Evolutionary conservation across 2,888 invertebrate genomes (phyloP).

Genomic region (Achlya flavicornis): DNA sequence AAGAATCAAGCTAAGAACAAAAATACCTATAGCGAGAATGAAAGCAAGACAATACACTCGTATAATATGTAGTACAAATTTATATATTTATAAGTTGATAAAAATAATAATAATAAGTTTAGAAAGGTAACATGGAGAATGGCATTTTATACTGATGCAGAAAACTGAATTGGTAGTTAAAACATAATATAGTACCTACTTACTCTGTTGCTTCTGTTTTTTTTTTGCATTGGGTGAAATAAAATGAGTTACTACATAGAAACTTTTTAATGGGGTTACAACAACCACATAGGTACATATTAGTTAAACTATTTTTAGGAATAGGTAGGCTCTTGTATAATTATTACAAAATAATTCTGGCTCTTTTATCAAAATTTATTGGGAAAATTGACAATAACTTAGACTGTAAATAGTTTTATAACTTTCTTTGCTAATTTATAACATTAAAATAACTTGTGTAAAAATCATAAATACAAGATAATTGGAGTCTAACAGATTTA

Average conservation of each 20-base stretch:
- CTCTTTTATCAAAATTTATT: not conserved
- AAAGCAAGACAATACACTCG: not conserved
- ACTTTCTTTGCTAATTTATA: not conserved
- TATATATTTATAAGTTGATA: not conserved
- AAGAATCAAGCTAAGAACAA: not conserved
- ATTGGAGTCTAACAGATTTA: not conserved
- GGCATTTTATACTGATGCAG: not conserved
- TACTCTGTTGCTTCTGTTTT: no score
- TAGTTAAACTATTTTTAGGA: no score
- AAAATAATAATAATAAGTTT: not conserved
- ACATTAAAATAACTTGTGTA: not conserved
- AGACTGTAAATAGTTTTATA: not conserved
- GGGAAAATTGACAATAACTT: not conserved
- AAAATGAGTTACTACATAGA: not conserved
- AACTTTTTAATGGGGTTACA: not conserved
- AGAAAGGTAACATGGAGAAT: not conserved
- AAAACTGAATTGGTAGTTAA: not conserved
- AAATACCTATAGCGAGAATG: not conserved
- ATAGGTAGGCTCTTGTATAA: no score
- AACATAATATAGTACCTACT: no score
- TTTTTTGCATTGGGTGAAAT: no score
- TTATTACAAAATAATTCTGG: not conserved
- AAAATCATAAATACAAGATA: not conserved
- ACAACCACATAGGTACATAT: no score
- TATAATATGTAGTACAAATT: conserved; percentile 5